phyloP scores from a whole-genome alignment of 2,797 vertebrate species.

The Pampus argenteus region DNA sequence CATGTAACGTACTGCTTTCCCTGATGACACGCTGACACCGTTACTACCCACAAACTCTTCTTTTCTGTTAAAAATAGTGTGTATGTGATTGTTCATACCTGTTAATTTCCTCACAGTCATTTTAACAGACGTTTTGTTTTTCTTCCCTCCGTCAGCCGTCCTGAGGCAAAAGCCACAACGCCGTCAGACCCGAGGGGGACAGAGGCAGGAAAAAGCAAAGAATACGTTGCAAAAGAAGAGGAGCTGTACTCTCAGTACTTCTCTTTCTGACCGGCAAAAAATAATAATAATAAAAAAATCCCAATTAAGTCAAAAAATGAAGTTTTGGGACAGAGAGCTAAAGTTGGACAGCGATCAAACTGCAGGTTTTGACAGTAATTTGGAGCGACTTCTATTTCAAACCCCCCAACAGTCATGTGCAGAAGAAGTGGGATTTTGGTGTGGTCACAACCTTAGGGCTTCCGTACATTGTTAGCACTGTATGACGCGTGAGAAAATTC shows the following conservation, averaged over 20 bases:
- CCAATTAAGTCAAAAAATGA: slow-evolving; percentile 52
- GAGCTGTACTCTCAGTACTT: slow-evolving; percentile 77
- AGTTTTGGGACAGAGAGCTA: slow-evolving; percentile 70
- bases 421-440: slow-evolving; percentile 11
- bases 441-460: slow-evolving; percentile 38
- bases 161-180: slow-evolving; percentile 61
- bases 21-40: slow-evolving; percentile 6
- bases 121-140: slow-evolving; percentile 13
- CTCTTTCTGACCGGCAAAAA: slow-evolving; percentile 81
- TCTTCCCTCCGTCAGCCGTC: slow-evolving; percentile 71
- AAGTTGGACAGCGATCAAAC: slow-evolving; percentile 47
- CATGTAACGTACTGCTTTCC: neutral
- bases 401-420: slow-evolving; percentile 19
- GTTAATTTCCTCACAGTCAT: neutral
- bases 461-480: slow-evolving; percentile 28
- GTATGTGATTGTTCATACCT: neutral
- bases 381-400: slow-evolving; percentile 23
- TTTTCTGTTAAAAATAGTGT: neutral
- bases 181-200: slow-evolving; percentile 20
- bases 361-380: slow-evolving; percentile 35
- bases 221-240: slow-evolving; percentile 50
- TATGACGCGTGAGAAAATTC: neutral
- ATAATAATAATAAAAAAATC: slow-evolving; percentile 13
- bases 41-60: neutral
- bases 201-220: slow-evolving; percentile 47